These are phyloP conservation scores for Limosa lapponica DNA, from an alignment of 2,797 vertebrate genomes.

Conservation along the genomic window DNA sequence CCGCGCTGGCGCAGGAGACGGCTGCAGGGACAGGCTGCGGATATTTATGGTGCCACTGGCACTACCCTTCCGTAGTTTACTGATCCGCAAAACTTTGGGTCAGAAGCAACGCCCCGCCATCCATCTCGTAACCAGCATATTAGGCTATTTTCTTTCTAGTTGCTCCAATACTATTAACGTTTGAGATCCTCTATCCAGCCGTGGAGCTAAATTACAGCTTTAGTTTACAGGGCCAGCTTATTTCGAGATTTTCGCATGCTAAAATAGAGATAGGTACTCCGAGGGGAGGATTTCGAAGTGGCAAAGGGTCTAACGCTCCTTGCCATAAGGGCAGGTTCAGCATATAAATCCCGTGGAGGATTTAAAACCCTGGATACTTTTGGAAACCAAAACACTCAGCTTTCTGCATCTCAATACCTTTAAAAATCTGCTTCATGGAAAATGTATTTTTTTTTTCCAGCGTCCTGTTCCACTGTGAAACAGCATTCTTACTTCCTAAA, in stretches of 20 bases:
- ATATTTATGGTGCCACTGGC: not conserved
- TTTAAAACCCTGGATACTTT: not conserved
- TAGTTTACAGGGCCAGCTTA: not conserved
- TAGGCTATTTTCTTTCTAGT: not conserved
- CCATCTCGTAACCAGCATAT: not conserved
- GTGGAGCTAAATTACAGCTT: not conserved
- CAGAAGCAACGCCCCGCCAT: not conserved
- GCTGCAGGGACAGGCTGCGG: not conserved
- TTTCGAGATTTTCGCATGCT: accelerated
- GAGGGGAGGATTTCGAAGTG: not conserved
- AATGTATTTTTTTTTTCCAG: not conserved
- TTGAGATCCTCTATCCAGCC: not conserved
- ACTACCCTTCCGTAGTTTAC: not conserved
- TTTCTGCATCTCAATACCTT: not conserved
- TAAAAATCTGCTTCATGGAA: not conserved
- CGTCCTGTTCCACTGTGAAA: not conserved
- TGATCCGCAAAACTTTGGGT: not conserved
- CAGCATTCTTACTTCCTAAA: not conserved
- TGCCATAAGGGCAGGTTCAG: not conserved
- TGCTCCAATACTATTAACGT: not conserved
- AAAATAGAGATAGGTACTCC: not conserved
- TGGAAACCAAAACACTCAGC: not conserved
- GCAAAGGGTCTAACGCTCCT: not conserved
- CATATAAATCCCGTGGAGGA: not conserved
- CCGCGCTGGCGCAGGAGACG: not conserved